Evolutionary conservation across 2,888 invertebrate genomes (phyloP), one percentile per base, ranked within the genome.

Genomic region (Drosophila acutilabella): DNA sequence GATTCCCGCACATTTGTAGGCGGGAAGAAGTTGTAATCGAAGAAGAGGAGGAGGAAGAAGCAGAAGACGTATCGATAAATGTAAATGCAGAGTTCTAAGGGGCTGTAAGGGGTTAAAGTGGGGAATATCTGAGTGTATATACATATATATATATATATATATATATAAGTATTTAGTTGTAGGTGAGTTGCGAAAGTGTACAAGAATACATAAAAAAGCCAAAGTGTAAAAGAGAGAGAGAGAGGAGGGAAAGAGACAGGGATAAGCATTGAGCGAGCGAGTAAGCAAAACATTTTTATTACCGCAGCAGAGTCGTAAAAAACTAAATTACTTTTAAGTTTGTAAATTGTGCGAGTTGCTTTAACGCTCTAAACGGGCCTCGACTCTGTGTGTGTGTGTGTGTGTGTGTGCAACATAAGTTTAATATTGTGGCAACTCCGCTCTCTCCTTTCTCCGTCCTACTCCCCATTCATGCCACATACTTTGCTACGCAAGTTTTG

Each of bases 251-350:
- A 13, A 33, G 33, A 40, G 48, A 62, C 64, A 47, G 40, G 52
- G 54, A 57, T 50, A 52, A 50, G 58, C 57, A 69, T 56, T 65
- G 65, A 57, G 59, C 11, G 61, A 67, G 74, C 52, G 69, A 68
- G 82, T 48, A 56, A 67, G 77, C 51, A 68, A 77, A 74, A 77
- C 77, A 89, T 80, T 89, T 88, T 81, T 84, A 89, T 89, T 84
- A 88, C 88, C 85, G 79, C 89, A 81, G 64, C 80, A 81, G 81
- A 89, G 89, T 90, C 90, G 81, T 89, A 90, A 90, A 89, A 89
- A 88, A 82, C 90, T 84, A 90, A 89, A 89, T 89, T 90, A 88
- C 90, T 90, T 89, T 90, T 86, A 84, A 89, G 85, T 88, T 89
- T 86, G 84, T 86, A 76, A 80, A 88, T 76, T 86, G 88, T 89